Base-by-base conservation (phyloP, 1,140 invertebrate genomes). In the Heliconius nattereri region DNA sequence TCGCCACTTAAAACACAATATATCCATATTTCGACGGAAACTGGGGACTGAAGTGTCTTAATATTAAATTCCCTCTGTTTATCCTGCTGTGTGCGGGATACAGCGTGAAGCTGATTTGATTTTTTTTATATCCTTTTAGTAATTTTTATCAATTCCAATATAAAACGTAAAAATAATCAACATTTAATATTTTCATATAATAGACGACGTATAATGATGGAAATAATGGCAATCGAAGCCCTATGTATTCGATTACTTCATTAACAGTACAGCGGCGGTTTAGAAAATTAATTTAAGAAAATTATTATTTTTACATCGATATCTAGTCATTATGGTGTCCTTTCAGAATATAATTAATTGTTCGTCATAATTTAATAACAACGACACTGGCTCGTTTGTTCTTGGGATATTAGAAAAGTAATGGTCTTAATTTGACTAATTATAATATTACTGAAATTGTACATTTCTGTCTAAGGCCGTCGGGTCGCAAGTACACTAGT, bases 231-330 rank as follows among this genome's bases (percentile, higher is more conserved):
- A 40, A 26, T 52, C 16, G 49, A 74, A 40, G 40, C 45, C 13
- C 26, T 26, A n/a, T 52, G 45, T 40, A 74, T 74, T 52, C 16
- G 40, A 49, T 74, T 74, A 49, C 49, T 74, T 74, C 40, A 74
- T 45, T 74, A 49, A 26, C 40, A 40, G 8, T 26, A 45, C 7
- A 45, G 40, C 40, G 7, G 73, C 35, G 71, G 71, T 37, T 40
- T 73, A 37, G n/a, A 45, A 26, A 45, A 74, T 29, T 66, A 29
- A 29, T 29, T 66, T 13, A 52, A 74, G 49, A 19, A 23, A 75
- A 70, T 26, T 26, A 6, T 7, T 70, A 23, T 70, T 26, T 66
- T 66, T 29, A 66, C 23, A 29, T 66, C 26, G 5, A 66, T 66
- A 66, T 66, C 1, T 26, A 26, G 20, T 60, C 23, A 29, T 66